Evolutionary conservation across 2,888 invertebrate species (phyloP).

Genomic region (Sussaba pulchella): DNA sequence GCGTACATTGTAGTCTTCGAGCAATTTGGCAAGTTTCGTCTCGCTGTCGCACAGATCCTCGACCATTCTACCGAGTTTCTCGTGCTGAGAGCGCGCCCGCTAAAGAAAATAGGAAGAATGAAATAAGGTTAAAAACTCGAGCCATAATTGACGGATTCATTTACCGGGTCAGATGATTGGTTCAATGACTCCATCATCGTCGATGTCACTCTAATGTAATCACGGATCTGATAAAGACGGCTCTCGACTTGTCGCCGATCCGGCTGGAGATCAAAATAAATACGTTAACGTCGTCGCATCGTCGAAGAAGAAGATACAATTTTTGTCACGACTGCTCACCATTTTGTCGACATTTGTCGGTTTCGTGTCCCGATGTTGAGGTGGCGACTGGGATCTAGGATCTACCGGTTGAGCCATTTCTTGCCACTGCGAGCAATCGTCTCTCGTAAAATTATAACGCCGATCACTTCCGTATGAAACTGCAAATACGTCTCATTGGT

Average conservation of each 20-base stretch:
- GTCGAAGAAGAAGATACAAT: neutral
- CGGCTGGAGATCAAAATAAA: constrained; percentile 81
- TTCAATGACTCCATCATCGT: constrained; percentile 90
- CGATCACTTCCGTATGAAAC: constrained; percentile 69
- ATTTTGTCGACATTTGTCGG: constrained; percentile 80
- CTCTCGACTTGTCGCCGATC: constrained; percentile 89
- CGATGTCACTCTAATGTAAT: constrained; percentile 90
- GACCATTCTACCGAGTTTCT: constrained; percentile 88
- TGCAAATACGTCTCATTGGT: constrained; percentile 20
- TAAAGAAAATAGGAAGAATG: constrained; percentile 60
- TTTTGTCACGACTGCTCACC: constrained; percentile 66
- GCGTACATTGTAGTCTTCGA: constrained; percentile 83
- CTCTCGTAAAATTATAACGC: constrained; percentile 73
- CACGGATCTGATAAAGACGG: constrained; percentile 89
- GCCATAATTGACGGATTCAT: too few species aligned
- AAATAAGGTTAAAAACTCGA: too few species aligned
- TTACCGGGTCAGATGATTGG: constrained; percentile 90
- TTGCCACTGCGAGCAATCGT: constrained; percentile 75
- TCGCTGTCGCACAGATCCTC: constrained; percentile 90
- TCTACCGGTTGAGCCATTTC: constrained; percentile 81
- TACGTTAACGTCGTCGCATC: neutral
- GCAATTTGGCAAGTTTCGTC: constrained; percentile 87
- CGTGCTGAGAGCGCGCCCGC: constrained; percentile 84
- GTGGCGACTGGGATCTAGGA: constrained; percentile 77
- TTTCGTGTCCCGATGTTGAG: constrained; percentile 73